Percentiles rank a stretch among this genome's conserved stretches.
Conservation (phyloP, 2,888 invertebrate species). For the Xestia ashworthii region DNA sequence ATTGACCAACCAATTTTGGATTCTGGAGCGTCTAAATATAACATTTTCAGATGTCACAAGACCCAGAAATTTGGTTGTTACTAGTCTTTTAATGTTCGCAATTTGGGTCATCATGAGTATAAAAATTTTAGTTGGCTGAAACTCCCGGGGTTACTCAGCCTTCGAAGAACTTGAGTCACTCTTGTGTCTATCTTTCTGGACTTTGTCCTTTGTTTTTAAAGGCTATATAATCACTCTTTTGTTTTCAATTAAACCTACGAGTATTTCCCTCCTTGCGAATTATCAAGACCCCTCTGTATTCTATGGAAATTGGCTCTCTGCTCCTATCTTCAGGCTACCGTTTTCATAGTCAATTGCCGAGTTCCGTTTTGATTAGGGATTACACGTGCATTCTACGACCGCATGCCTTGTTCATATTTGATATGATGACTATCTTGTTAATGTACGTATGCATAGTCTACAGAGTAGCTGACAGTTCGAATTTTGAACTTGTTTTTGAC, state of each 20-base stretch:
- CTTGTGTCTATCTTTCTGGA: constrained; percentile 42
- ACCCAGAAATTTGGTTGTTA: constrained; percentile 61
- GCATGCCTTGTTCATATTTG: constrained; percentile 15
- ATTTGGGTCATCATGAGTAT: constrained; percentile 61
- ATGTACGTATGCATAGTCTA: neutral
- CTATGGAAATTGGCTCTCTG: constrained; percentile 18
- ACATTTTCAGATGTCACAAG: constrained; percentile 69
- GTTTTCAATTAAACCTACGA: constrained; percentile 13
- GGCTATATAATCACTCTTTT: constrained; percentile 3
- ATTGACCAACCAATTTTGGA: constrained; percentile 82
- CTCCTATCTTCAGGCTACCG: constrained; percentile 23
- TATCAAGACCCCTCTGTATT: neutral
- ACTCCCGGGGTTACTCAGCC: constrained; percentile 26
- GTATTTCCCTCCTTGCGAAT: neutral
- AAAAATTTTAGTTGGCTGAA: constrained; percentile 21
- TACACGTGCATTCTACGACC: constrained; percentile 46
- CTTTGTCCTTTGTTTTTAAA: constrained; percentile 34
- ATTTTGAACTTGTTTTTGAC: neutral
- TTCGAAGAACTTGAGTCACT: constrained; percentile 56
- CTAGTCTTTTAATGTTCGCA: constrained; percentile 46
- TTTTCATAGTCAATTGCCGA: constrained; percentile 44
- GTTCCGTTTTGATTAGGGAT: constrained; percentile 50
- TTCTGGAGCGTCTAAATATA: constrained; percentile 84
- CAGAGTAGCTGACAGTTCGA: neutral
- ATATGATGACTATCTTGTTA: constrained; percentile 18